phyloP scores from a whole-genome alignment of 2,888 invertebrate species.

The Isotomurus palustris region DNA sequence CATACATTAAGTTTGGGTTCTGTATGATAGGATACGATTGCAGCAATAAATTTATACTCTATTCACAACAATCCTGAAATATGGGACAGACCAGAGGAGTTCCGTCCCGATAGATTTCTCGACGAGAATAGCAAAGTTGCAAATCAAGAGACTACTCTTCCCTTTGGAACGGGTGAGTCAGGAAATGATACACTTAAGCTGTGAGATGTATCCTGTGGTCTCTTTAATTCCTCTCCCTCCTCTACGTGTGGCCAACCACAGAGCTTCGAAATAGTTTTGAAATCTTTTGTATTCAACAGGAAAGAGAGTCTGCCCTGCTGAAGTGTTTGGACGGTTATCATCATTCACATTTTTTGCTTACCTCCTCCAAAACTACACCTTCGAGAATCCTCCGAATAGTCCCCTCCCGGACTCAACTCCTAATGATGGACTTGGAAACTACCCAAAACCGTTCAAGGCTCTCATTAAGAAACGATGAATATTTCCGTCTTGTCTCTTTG shows the following conservation, averaged over 20 bases:
- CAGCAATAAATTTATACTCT: slow-evolving; percentile 30
- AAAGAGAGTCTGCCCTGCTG: slow-evolving; percentile 36
- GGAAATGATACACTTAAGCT: background rate
- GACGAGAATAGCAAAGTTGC: slow-evolving; percentile 33
- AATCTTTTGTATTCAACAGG: slow-evolving; percentile 7
- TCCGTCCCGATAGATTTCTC: slow-evolving; percentile 36
- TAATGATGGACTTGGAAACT: slow-evolving; percentile 30
- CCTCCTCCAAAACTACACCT: slow-evolving; percentile 32
- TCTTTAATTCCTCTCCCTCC: too few species aligned
- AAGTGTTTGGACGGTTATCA: slow-evolving; percentile 33
- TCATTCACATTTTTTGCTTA: slow-evolving; percentile 35
- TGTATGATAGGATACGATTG: slow-evolving; percentile 25
- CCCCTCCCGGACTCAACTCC: slow-evolving; percentile 25
- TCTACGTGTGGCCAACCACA: too few species aligned
- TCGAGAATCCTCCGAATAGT: slow-evolving; percentile 17
- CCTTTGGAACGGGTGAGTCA: slow-evolving; percentile 30
- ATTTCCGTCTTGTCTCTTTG: too few species aligned
- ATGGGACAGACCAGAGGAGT: slow-evolving; percentile 34
- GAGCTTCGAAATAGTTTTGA: too few species aligned
- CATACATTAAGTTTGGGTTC: background rate
- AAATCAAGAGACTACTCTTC: slow-evolving; percentile 28
- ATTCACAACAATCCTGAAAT: slow-evolving; percentile 33
- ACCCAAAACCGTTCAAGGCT: slow-evolving; percentile 27
- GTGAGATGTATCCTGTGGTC: background rate
- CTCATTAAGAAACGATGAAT: slow-evolving; percentile 6